Percentiles rank a stretch among this genome's conserved stretches.
phyloP scores from a whole-genome alignment of 2,797 vertebrate genomes.

The Bradypus variegatus region DNA sequence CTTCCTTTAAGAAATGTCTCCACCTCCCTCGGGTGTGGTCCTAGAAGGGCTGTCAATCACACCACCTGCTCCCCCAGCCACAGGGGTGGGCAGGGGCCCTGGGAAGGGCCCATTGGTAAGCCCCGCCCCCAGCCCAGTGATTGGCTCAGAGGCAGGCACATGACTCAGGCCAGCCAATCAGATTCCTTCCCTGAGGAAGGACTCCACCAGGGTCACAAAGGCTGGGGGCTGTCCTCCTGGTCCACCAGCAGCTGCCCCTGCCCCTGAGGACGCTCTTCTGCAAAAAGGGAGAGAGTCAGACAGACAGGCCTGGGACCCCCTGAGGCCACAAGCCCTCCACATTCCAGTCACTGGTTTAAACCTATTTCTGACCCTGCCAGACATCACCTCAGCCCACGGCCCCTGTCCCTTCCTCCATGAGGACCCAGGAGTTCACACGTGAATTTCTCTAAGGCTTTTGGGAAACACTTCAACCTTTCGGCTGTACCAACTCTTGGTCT shows the following conservation, averaged over 20 bases:
- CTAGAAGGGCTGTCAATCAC: neutral
- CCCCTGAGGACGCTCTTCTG: neutral
- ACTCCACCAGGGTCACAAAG: neutral
- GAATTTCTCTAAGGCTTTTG: neutral
- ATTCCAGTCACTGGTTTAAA: neutral
- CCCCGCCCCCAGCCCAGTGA: neutral
- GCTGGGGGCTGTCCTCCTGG: neutral
- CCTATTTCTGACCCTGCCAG: neutral
- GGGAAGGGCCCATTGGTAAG: neutral
- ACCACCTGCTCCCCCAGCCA: neutral
- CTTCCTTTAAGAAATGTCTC: neutral
- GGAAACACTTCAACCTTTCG: neutral
- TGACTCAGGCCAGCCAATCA: constrained; percentile 21
- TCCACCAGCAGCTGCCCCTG: neutral
- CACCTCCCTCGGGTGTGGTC: neutral
- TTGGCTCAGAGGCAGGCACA: neutral
- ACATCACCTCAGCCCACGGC: neutral
- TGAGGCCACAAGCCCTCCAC: neutral
- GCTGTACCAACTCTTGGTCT: neutral
- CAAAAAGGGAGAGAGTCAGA: neutral
- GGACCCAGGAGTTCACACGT: neutral
- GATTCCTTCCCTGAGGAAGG: neutral
- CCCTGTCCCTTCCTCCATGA: neutral
- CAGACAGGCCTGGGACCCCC: neutral
- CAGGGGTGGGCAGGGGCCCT: neutral